Conservation (phyloP, 2,797 vertebrate species). For the Myotis pilosus region DNA sequence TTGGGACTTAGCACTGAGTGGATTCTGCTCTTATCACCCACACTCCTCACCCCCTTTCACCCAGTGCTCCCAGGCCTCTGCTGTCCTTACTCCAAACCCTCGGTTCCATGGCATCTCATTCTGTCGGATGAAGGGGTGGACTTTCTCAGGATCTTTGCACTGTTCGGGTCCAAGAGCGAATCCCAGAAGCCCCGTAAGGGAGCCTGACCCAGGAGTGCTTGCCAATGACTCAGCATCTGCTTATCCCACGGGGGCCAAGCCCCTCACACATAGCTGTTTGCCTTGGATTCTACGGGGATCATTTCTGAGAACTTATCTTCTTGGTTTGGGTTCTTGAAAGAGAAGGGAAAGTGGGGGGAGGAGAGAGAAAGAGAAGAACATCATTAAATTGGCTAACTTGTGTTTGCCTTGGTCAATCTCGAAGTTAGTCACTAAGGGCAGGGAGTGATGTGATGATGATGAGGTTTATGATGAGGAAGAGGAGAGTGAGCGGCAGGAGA, state of each 20-base stretch:
- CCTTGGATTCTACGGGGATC: not conserved
- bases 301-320: accelerated
- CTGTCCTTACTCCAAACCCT: not conserved
- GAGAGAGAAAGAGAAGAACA: slow-evolving; percentile 36
- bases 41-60: not conserved
- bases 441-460: not conserved
- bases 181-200: slow-evolving; percentile 3
- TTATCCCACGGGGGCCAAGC: slow-evolving; percentile 39
- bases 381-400: slow-evolving; percentile 53
- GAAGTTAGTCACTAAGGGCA: not conserved
- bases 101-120: not conserved
- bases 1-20: not conserved
- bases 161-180: slow-evolving; percentile 51
- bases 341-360: not conserved
- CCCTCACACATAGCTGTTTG: slow-evolving; percentile 53
- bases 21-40: not conserved
- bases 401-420: slow-evolving; percentile 5
- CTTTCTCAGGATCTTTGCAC: not conserved
- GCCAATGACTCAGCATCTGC: slow-evolving; percentile 57
- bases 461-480: not conserved
- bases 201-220: slow-evolving; percentile 61
- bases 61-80: not conserved
- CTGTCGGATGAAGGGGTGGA: not conserved
- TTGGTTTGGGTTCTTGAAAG: slow-evolving; percentile 66
- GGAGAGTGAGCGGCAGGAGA: not conserved